phyloP scores from a whole-genome alignment of 2,888 invertebrate species.

The Mimas tiliae region DNA sequence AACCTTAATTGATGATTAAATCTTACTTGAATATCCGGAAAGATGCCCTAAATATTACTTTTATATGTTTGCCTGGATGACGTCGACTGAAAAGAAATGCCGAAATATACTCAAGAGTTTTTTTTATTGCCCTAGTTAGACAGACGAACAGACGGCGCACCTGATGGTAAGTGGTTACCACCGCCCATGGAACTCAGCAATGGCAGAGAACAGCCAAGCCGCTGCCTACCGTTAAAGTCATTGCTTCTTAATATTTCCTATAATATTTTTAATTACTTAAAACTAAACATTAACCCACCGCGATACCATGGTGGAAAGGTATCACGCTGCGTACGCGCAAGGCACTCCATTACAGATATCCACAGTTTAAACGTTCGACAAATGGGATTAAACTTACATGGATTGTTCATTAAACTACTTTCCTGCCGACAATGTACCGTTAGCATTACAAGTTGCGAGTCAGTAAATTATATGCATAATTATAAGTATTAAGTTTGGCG shows the following conservation, averaged over 20 bases:
- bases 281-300: neutral
- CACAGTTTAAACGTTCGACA: conserved; percentile 48
- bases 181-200: too few relatives aligned
- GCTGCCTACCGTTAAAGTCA: too few relatives aligned
- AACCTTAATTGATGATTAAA: too few relatives aligned
- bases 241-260: neutral
- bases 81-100: too few relatives aligned
- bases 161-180: too few relatives aligned
- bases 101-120: too few relatives aligned
- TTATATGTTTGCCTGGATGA: too few relatives aligned
- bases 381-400: conserved; percentile 61
- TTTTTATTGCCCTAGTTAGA: too few relatives aligned
- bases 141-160: too few relatives aligned
- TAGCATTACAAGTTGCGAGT: conserved; percentile 42
- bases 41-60: too few relatives aligned
- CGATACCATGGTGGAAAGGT: conserved; percentile 8
- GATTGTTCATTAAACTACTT: conserved; percentile 65
- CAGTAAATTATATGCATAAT: neutral
- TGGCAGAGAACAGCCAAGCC: too few relatives aligned
- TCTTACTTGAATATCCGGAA: too few relatives aligned
- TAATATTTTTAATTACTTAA: conserved; percentile 20
- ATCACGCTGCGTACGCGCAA: conserved; percentile 25
- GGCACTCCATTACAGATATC: conserved; percentile 26
- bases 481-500: neutral
- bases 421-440: conserved; percentile 54